Evolutionary conservation across 2,888 invertebrate species (phyloP).

Genomic region (Atrina japonica): DNA sequence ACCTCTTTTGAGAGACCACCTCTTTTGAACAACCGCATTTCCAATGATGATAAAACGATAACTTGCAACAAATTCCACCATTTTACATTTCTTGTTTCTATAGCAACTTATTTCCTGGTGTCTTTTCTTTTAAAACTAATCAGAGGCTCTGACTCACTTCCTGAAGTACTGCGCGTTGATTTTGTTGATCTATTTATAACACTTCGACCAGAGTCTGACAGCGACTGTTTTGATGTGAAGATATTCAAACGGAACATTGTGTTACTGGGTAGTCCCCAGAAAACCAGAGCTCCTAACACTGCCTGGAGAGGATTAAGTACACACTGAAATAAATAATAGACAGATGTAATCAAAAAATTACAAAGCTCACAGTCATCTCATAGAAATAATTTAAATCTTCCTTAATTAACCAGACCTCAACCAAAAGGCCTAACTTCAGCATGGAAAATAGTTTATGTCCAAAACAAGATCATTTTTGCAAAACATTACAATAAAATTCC

Average conservation of each 20-base stretch:
- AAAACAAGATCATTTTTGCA: too few species aligned
- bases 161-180: constrained; percentile 21
- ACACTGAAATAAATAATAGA: constrained; percentile 20
- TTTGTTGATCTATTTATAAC: constrained; percentile 12
- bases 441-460: too few species aligned
- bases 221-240: constrained; percentile 8
- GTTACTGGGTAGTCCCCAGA: constrained; percentile 38
- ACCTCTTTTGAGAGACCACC: too few species aligned
- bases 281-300: constrained; percentile 33
- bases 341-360: background rate
- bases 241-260: constrained; percentile 11
- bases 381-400: too few species aligned
- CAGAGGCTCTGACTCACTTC: constrained; percentile 41
- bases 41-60: too few species aligned
- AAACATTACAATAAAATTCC: too few species aligned
- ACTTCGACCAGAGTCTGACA: constrained; percentile 8
- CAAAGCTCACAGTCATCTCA: constrained; percentile 6
- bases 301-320: constrained; percentile 40
- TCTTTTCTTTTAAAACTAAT: constrained; percentile 36
- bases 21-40: too few species aligned
- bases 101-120: too few species aligned
- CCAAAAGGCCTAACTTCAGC: too few species aligned
- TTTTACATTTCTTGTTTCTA: too few species aligned
- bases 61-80: too few species aligned
- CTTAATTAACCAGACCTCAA: too few species aligned